Conservation (phyloP, 2,888 invertebrate species). For the Pediacus dermestoides region DNA sequence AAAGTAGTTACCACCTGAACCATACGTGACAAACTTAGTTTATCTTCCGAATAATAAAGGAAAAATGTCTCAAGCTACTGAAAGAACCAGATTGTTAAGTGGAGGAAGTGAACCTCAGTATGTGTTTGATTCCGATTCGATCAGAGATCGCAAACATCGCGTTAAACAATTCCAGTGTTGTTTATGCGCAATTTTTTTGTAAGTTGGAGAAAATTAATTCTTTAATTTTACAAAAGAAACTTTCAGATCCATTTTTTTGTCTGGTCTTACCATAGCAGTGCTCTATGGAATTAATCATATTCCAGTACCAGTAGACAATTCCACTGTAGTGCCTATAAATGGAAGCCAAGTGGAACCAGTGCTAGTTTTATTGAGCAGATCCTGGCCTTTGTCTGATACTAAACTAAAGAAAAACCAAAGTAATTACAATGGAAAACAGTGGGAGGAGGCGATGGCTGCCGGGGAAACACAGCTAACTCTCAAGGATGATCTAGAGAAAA, state of each 20-base stretch:
- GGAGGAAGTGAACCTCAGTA: slow-evolving; percentile 50
- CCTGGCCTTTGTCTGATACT: no score
- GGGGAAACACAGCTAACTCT: slow-evolving; percentile 56
- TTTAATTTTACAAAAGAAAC: slow-evolving; percentile 1
- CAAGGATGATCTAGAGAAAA: slow-evolving; percentile 56
- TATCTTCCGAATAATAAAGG: slow-evolving; percentile 11
- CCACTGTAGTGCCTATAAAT: no score
- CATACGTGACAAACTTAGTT: no score
- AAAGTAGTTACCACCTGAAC: no score
- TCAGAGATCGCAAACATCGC: slow-evolving; percentile 52
- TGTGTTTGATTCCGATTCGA: slow-evolving; percentile 53
- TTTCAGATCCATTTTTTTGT: slow-evolving; percentile 3
- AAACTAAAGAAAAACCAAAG: no score
- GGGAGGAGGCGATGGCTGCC: slow-evolving; percentile 38
- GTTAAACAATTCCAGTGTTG: slow-evolving; percentile 67
- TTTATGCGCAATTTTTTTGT: slow-evolving; percentile 67
- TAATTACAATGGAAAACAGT: slow-evolving; percentile 15
- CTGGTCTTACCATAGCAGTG: background rate
- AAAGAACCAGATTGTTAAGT: slow-evolving; percentile 54
- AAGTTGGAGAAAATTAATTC: slow-evolving; percentile 50
- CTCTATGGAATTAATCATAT: background rate
- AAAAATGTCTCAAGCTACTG: slow-evolving; percentile 43
- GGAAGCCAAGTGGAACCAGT: no score
- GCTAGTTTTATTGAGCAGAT: no score
- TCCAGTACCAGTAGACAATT: no score